Evolutionary conservation across 1,140 invertebrate genomes (phyloP), one percentile per base, ranked within the genome.

Genomic region (Luehdorfia chinensis): DNA sequence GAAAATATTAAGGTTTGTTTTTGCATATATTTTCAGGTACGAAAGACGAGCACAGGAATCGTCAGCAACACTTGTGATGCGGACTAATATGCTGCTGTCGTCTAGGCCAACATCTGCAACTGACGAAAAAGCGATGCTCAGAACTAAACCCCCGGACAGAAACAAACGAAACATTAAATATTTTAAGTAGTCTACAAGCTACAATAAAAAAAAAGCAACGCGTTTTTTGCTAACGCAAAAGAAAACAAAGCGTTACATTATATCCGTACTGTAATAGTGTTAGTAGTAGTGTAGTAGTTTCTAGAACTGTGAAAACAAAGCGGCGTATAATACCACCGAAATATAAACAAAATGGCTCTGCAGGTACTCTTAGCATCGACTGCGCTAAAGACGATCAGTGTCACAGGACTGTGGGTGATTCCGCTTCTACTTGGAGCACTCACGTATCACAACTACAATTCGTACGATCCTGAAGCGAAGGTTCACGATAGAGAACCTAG

Each of bases 361-460:
- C 91, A 90, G 68, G 88, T 93, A 2, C 84, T 95, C 15, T 87
- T 94, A 28, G 90, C 93, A 32, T 92, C 93, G 9, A 92, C 93
- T 43, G 92, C 93, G 13, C 80, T 94, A 41, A 94, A 94, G 70
- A 94, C 93, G 0, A 88, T 94, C 12, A 92, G 93, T 6, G 87
- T 94, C 27, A 93, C 93, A 0, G 90, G 94, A 25, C 79, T 96
- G 0, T 96, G 94, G 94, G 80, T 96, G 7, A 92, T 96, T 30
- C 95, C 95, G 3, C 66, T 95, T 9, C 74, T 96, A 30, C 89
- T 96, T 52, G 93, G 94, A 3, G 93, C 94, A 4, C 89, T 96
- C 2, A 93, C 94, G 0, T 95, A 93, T 59, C 93, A 95, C 65
- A 91, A 93, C 48, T 96, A 96, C 63, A 93, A 94, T 70, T 90